Evolutionary conservation across 2,888 invertebrate genomes (phyloP).

Genomic region (Steinernema hermaphroditum): DNA sequence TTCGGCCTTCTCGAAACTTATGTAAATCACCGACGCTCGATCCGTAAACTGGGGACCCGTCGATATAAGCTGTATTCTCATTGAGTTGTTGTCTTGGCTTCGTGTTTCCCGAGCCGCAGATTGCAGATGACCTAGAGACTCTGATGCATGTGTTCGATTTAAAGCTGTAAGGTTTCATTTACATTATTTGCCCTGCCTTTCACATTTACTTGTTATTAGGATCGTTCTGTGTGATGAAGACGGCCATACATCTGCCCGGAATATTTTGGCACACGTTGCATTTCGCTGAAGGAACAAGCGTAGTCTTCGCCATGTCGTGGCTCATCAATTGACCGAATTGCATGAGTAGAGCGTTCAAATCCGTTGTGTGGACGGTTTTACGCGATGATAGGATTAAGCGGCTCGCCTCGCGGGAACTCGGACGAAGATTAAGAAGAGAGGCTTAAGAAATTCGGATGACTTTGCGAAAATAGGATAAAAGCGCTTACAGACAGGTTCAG

Average conservation of each 20-base stretch:
- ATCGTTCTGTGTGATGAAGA: constrained; percentile 57
- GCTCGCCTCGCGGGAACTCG: constrained; percentile 60
- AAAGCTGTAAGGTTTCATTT: constrained; percentile 50
- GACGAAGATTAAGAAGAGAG: constrained; percentile 47
- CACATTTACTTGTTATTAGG: constrained; percentile 51
- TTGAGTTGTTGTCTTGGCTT: constrained; percentile 84
- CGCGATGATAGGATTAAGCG: constrained; percentile 55
- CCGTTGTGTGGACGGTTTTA: constrained; percentile 58
- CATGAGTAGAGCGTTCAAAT: constrained; percentile 63
- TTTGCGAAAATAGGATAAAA: background rate
- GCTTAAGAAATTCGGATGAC: constrained; percentile 36
- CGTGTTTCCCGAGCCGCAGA: constrained; percentile 94
- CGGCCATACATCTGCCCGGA: constrained; percentile 63
- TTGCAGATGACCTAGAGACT: constrained; percentile 79
- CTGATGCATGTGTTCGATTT: constrained; percentile 58
- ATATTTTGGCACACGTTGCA: constrained; percentile 64
- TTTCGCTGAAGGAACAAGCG: constrained; percentile 61
- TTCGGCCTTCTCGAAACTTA: constrained; percentile 62
- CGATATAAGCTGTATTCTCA: constrained; percentile 78
- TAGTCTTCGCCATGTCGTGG: constrained; percentile 65
- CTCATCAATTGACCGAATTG: constrained; percentile 61
- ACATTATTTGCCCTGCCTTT: background rate
- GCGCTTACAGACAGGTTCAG: constrained; percentile 59
- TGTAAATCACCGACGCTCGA: constrained; percentile 70
- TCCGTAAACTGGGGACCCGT: constrained; percentile 93